phyloP scores from a whole-genome alignment of 2,797 vertebrate genomes.

The Streptopelia turtur region DNA sequence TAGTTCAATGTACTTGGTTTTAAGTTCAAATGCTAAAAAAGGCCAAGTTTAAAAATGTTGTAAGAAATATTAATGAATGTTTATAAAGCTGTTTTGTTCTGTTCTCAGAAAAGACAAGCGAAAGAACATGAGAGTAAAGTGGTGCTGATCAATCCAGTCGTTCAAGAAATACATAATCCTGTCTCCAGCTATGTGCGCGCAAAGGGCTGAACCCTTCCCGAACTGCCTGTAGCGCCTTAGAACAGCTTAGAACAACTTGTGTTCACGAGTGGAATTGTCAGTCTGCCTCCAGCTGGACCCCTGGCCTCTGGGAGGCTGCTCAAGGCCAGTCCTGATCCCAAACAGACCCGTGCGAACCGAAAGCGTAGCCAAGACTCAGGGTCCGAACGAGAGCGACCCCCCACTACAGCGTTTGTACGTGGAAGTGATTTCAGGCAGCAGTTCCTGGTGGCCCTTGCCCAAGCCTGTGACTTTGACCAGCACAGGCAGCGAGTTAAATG shows the following conservation, averaged over 20 bases:
- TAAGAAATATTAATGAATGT: background rate
- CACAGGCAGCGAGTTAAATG: background rate
- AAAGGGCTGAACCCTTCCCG: constrained; percentile 10
- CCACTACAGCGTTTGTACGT: background rate
- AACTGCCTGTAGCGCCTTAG: background rate
- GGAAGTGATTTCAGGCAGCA: background rate
- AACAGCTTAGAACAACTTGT: constrained; percentile 1
- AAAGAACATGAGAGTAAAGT: background rate
- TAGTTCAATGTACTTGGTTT: background rate
- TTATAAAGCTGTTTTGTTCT: background rate
- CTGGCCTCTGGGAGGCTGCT: background rate
- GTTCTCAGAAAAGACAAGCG: background rate
- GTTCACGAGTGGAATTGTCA: background rate
- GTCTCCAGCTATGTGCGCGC: background rate
- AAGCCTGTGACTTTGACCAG: constrained; percentile 2
- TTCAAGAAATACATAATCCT: constrained; percentile 10
- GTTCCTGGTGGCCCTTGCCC: background rate
- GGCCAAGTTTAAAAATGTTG: background rate
- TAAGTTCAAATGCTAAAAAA: constrained; percentile 4
- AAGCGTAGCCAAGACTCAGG: background rate
- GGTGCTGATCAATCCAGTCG: background rate
- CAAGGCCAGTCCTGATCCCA: background rate
- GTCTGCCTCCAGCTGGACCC: background rate
- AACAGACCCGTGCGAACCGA: background rate
- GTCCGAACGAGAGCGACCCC: background rate